phyloP scores from a whole-genome alignment of 2,797 vertebrate species.

The Buceros bicornis region DNA sequence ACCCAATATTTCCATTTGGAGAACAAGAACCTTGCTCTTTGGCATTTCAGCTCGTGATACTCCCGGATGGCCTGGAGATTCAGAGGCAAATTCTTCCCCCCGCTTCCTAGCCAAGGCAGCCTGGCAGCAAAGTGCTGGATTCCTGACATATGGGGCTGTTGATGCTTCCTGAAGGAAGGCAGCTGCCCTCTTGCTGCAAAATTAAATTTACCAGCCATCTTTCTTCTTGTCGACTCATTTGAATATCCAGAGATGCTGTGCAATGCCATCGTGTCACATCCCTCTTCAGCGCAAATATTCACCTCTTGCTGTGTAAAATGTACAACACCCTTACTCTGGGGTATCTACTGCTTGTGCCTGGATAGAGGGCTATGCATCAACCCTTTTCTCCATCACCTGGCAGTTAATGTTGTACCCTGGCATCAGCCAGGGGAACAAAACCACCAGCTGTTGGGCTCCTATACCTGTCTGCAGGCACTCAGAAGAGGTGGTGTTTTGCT shows the following conservation, averaged over 20 bases:
- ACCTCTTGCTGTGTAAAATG: neutral
- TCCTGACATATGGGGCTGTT: neutral
- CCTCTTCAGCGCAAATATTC: neutral
- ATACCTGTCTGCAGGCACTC: neutral
- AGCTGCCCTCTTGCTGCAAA: neutral
- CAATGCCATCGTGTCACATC: rapidly evolving
- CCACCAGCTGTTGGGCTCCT: neutral
- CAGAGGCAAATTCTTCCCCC: neutral
- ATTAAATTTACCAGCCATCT: neutral
- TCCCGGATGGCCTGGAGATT: neutral
- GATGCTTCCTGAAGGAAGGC: neutral
- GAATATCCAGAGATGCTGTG: neutral
- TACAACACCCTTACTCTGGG: neutral
- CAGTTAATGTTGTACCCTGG: neutral
- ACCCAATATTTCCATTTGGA: neutral
- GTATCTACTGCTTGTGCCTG: neutral
- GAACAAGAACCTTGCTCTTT: neutral
- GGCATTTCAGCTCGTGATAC: neutral
- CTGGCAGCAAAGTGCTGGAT: rapidly evolving
- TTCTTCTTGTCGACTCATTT: neutral
- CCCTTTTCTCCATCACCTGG: neutral
- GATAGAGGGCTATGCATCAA: neutral
- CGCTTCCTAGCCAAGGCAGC: neutral
- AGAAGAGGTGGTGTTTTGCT: neutral
- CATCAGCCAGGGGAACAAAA: neutral